A percentile compares a stretch with the other conserved stretches of the same genome.
phyloP scores from a whole-genome alignment of 2,888 invertebrate species.

The Eupithecia dodoneata region DNA sequence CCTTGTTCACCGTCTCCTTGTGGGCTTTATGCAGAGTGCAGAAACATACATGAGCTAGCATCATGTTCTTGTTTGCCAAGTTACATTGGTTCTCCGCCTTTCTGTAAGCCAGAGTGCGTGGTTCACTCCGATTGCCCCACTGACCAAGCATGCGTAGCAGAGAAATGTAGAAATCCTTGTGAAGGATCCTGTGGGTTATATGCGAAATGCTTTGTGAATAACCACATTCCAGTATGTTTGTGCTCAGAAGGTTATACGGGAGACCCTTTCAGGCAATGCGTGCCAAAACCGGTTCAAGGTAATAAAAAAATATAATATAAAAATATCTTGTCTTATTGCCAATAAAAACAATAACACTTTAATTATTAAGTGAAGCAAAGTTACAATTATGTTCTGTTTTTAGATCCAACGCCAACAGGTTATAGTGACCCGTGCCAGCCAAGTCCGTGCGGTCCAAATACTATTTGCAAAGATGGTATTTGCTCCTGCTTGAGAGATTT shows the following conservation, averaged over 20 bases:
- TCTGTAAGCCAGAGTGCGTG: conserved; percentile 87
- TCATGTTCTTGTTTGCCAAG: conserved; percentile 88
- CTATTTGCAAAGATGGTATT: conserved; percentile 81
- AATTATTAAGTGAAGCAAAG: neutral
- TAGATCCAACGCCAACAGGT: conserved; percentile 54
- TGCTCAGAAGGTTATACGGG: conserved; percentile 87
- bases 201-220: conserved; percentile 87
- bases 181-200: conserved; percentile 87
- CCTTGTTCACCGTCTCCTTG: conserved; percentile 91
- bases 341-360: neutral
- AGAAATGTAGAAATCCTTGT: conserved; percentile 89
- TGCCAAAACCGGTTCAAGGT: conserved; percentile 80
- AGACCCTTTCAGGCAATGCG: conserved; percentile 88
- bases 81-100: conserved; percentile 87
- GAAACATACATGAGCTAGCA: conserved; percentile 87
- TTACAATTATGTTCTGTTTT: conserved; percentile 23
- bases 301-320: no score
- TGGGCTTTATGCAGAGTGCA: conserved; percentile 89
- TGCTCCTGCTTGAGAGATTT: conserved; percentile 86
- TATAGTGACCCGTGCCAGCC: conserved; percentile 84
- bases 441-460: conserved; percentile 87
- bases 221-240: conserved; percentile 89
- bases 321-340: conserved; percentile 6
- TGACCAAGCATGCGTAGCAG: conserved; percentile 86
- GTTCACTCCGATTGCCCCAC: conserved; percentile 86